phyloP scores from a whole-genome alignment of 2,113 vertebrate genomes.

The Ornithorhynchus anatinus region DNA sequence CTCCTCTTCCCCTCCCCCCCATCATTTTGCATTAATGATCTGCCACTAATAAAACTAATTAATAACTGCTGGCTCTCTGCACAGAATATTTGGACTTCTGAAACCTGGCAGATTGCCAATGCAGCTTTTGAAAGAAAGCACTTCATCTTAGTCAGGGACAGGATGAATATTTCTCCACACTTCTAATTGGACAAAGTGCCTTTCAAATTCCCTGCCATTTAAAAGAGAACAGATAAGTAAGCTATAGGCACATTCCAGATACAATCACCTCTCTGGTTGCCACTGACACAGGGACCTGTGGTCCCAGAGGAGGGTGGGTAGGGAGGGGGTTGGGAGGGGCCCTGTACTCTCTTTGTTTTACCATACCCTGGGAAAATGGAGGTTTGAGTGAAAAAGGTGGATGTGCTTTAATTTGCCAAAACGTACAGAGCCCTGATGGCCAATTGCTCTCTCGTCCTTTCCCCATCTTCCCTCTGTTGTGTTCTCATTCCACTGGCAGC shows the following conservation, averaged over 20 bases:
- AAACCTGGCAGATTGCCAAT: slow-evolving; percentile 78
- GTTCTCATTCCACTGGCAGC: too few relatives aligned
- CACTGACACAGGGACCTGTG: neutral
- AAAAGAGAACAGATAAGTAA: slow-evolving; percentile 74
- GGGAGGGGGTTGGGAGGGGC: neutral
- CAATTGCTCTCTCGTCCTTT: too few relatives aligned
- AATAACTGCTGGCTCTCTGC: slow-evolving; percentile 85
- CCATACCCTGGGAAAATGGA: neutral
- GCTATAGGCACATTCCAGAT: slow-evolving; percentile 58
- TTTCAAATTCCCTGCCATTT: slow-evolving; percentile 82
- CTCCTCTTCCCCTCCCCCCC: too few relatives aligned
- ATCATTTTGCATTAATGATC: slow-evolving; percentile 85
- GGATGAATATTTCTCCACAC: slow-evolving; percentile 86
- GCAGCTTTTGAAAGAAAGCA: slow-evolving; percentile 85
- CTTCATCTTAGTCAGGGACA: slow-evolving; percentile 92
- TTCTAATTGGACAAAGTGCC: slow-evolving; percentile 95
- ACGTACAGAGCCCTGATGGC: too few relatives aligned
- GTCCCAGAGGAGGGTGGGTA: neutral
- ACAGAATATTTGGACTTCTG: slow-evolving; percentile 77
- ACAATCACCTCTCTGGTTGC: slow-evolving; percentile 1
- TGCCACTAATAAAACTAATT: slow-evolving; percentile 90
- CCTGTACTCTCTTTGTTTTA: neutral
- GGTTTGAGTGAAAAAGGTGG: neutral
- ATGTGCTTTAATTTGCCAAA: too few relatives aligned
- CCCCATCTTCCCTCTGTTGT: too few relatives aligned